Conservation (phyloP, 2,113 vertebrate genomes). For the Pterophyllum scalare region DNA sequence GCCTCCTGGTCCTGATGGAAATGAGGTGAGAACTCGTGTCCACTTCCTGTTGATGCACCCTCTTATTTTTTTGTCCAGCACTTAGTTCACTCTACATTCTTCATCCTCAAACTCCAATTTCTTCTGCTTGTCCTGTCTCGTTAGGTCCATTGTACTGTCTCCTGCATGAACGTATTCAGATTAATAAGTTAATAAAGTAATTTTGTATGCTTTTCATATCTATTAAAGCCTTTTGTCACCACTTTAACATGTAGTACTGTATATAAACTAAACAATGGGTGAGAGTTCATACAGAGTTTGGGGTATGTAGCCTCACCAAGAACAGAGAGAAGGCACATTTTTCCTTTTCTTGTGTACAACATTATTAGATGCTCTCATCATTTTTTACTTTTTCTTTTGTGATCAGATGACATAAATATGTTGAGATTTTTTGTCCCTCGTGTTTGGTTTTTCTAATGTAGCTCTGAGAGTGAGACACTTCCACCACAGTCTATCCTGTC, state of each 20-base stretch:
- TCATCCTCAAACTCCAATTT: not conserved
- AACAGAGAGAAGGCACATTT: too few relatives aligned
- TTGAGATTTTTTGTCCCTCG: not conserved
- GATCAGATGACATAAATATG: not conserved
- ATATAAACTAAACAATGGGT: too few relatives aligned
- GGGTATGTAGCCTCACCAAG: too few relatives aligned
- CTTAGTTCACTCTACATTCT: not conserved
- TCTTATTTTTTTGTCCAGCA: not conserved
- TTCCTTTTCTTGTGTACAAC: too few relatives aligned
- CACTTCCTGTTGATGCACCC: not conserved
- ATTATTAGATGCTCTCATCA: too few relatives aligned
- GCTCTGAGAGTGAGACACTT: constrained; percentile 10
- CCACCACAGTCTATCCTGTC: constrained; percentile 26
- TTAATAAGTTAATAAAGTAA: too few relatives aligned
- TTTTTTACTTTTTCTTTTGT: too few relatives aligned
- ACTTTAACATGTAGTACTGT: too few relatives aligned
- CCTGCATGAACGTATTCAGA: too few relatives aligned
- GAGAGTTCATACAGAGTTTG: too few relatives aligned
- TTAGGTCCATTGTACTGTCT: not conserved
- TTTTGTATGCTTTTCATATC: too few relatives aligned
- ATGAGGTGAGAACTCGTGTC: constrained; percentile 83
- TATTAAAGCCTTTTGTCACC: too few relatives aligned
- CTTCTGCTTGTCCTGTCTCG: not conserved
- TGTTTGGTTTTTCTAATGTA: not conserved
- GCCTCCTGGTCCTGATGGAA: constrained; percentile 91